Conservation (phyloP, 2,888 invertebrate species). For the Teleiodes luculella region DNA sequence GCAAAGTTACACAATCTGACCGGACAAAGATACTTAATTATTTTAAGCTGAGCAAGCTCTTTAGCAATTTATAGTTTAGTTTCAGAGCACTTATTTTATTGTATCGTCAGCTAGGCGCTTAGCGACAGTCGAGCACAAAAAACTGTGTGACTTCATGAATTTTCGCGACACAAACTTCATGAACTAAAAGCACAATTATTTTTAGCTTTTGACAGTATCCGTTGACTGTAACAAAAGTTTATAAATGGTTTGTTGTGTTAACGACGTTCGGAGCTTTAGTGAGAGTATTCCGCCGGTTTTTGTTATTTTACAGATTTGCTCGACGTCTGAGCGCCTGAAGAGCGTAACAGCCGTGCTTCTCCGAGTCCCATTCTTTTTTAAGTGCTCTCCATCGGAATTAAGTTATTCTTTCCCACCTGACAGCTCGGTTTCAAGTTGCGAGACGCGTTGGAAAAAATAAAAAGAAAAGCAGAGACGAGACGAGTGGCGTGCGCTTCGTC, state of each 20-base stretch:
- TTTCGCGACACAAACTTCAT: background rate
- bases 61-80: slow-evolving; percentile 66
- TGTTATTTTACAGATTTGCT: slow-evolving; percentile 66
- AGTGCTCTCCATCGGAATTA: slow-evolving; percentile 59
- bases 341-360: slow-evolving; percentile 46
- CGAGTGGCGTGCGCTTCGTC: background rate
- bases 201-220: background rate
- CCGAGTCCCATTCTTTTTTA: slow-evolving; percentile 55
- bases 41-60: slow-evolving; percentile 66
- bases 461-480: background rate
- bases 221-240: background rate
- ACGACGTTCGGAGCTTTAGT: background rate
- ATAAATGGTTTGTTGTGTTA: background rate
- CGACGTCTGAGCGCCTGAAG: slow-evolving; percentile 59
- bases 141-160: background rate
- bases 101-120: slow-evolving; percentile 62
- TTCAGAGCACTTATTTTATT: slow-evolving; percentile 63
- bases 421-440: slow-evolving; percentile 25
- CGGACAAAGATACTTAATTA: slow-evolving; percentile 72
- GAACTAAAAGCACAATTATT: background rate
- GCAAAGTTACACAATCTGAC: slow-evolving; percentile 40
- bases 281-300: background rate
- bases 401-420: slow-evolving; percentile 44
- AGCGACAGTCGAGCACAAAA: slow-evolving; percentile 23
- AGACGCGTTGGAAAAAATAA: background rate